phyloP scores from a whole-genome alignment of 2,113 vertebrate genomes.

The Lophotis ruficrista region DNA sequence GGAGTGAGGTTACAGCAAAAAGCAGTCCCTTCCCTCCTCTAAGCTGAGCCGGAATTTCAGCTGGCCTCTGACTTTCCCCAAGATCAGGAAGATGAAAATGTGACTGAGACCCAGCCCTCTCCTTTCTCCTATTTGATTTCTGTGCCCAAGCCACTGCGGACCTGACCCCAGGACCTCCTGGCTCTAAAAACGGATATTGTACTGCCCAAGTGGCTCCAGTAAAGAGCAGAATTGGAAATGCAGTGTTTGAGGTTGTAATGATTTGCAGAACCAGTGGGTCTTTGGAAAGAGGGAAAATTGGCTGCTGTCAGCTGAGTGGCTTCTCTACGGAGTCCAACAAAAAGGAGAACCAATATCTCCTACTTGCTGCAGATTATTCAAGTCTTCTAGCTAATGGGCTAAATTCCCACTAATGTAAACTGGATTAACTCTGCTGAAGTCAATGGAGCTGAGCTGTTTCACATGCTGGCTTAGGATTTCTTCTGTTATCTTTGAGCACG shows the following conservation, averaged over 20 bases:
- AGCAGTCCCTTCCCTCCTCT: background rate
- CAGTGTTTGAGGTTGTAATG: slow-evolving; percentile 20
- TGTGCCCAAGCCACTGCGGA: background rate
- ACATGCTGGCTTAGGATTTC: background rate
- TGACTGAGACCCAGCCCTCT: background rate
- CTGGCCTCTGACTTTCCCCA: background rate
- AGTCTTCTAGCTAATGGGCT: background rate
- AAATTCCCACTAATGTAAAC: background rate
- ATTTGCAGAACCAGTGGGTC: slow-evolving; percentile 6
- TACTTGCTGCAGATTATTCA: background rate
- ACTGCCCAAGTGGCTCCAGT: background rate
- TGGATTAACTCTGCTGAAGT: background rate
- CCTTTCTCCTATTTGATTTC: slow-evolving; percentile 13
- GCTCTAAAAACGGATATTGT: slow-evolving; percentile 27
- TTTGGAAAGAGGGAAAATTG: background rate
- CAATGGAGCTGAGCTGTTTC: background rate
- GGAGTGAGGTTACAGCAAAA: background rate
- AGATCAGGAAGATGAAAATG: slow-evolving; percentile 16
- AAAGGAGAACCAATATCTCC: background rate
- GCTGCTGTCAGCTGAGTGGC: background rate
- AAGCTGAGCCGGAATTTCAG: background rate
- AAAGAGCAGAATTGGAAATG: slow-evolving; percentile 14
- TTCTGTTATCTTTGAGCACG: background rate
- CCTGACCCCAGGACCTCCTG: slow-evolving; percentile 35
- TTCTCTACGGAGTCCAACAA: background rate